Base-by-base conservation (phyloP, 2,797 vertebrate species). In the Centroberyx gerrardi region DNA sequence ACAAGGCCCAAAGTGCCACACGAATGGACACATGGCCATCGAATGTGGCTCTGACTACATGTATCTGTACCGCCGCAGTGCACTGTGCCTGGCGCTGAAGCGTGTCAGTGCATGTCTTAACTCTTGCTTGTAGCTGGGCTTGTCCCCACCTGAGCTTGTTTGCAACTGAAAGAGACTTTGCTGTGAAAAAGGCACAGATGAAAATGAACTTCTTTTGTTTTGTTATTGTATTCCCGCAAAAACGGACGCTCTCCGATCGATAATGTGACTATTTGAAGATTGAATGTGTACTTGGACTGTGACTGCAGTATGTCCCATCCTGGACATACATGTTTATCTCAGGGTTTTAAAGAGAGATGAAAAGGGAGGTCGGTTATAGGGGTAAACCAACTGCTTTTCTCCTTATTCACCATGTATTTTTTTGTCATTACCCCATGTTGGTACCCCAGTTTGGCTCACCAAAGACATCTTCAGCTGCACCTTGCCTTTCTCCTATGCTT, bases 281-380 rank as follows among this genome's bases (percentile, higher is more conserved):
- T 93, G 93, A 88, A 82, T 63, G 67, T 80, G 63, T 77, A 81
- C 81, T 79, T 92, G 90, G 88, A 92, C 90, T 85, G 86, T 88
- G 89, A 88, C 83, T 83, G 73, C 76, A 80, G 92, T 93, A 83
- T 86, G 88, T 91, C 87, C 93, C 86, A 78, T 92, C 90, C 87
- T 86, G 90, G 88, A 87, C 87, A 88, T 95, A 92, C 90, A 83
- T 54, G 92, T 90, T 94, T 91, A 96, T 96, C 97, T 99, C 97
- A 99, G 97, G 97, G 96, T 95, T 97, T 96, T 94, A 93, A 93
- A 94, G 93, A 59, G 76, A 82, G 85, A 71, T 81, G 48, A 28
- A 27, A 71, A 72, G 58, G 38, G 53, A 78, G 56, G 56, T 77
- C 7, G 61, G 76, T 88, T 70, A 27, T 22, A 68, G 75, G 69